Percentiles rank a stretch among this genome's conserved stretches.
Conservation (phyloP, 2,113 vertebrate genomes). For the Coptodon bakossiorum region DNA sequence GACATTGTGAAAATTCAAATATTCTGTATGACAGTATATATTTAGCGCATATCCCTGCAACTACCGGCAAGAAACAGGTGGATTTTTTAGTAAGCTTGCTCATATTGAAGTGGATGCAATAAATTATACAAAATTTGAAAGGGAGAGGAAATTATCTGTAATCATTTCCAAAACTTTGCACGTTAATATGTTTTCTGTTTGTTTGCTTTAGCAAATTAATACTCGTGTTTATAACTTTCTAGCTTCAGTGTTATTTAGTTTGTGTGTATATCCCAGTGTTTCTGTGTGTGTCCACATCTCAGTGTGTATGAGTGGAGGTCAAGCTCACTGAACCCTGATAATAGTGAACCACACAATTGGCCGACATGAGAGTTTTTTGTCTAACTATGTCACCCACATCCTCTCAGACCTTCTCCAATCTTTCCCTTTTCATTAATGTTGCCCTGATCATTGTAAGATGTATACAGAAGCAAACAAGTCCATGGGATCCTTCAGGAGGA, state of each 20-base stretch:
- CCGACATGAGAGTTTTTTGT: not conserved
- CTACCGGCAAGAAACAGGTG: not conserved
- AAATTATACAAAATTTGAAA: not conserved
- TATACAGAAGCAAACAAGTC: conserved; percentile 30
- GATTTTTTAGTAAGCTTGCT: not conserved
- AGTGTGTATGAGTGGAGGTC: not conserved
- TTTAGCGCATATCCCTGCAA: not conserved
- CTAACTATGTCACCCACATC: not conserved
- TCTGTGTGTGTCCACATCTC: not conserved
- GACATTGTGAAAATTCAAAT: not conserved
- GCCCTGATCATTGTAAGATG: conserved; percentile 14
- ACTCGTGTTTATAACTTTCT: not conserved
- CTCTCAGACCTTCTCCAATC: not conserved
- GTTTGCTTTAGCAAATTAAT: conserved; percentile 11
- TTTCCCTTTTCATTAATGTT: not conserved
- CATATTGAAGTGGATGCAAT: not conserved
- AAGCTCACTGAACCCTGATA: not conserved
- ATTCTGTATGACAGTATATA: not conserved
- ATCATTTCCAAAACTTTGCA: not conserved
- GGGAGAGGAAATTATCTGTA: not conserved
- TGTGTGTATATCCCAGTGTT: not conserved
- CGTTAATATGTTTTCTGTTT: not conserved
- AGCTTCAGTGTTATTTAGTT: not conserved
- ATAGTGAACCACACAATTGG: not conserved
- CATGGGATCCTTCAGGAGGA: not conserved